phyloP scores from a whole-genome alignment of 2,888 invertebrate genomes.

The Sphecodes monilicornis region DNA sequence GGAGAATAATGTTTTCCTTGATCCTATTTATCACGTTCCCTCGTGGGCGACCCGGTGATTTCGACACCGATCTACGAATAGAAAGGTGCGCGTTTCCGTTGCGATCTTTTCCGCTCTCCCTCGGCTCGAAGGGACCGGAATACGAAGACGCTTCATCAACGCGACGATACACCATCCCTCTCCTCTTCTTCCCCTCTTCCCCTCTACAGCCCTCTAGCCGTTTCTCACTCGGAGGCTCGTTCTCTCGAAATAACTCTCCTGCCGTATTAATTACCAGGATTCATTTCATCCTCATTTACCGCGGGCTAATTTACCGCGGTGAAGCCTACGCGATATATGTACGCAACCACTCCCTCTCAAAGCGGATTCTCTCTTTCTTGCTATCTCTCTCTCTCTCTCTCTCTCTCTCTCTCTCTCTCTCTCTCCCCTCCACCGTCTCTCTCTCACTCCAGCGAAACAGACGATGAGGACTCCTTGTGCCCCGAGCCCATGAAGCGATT shows the following conservation, averaged over 20 bases:
- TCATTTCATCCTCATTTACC: constrained; percentile 74
- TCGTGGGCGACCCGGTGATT: constrained; percentile 67
- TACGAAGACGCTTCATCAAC: constrained; percentile 62
- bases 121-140: constrained; percentile 13
- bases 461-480: constrained; percentile 32
- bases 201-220: background rate
- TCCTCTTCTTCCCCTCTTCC: background rate
- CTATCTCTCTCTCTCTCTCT: background rate
- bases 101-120: constrained; percentile 21
- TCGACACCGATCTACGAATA: constrained; percentile 73
- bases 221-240: constrained; percentile 31
- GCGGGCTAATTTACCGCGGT: constrained; percentile 75
- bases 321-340: constrained; percentile 52
- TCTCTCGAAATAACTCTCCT: constrained; percentile 76
- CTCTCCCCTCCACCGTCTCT: background rate
- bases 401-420: background rate
- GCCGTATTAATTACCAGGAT: constrained; percentile 79
- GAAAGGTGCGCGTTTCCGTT: constrained; percentile 59
- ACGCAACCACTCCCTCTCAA: constrained; percentile 43
- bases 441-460: background rate
- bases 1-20: constrained; percentile 66
- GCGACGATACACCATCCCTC: constrained; percentile 47
- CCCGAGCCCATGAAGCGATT: constrained; percentile 54
- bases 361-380: background rate
- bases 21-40: constrained; percentile 64